Percentiles rank a stretch among this genome's conserved stretches.
Conservation (phyloP, 2,113 vertebrate species). For the Psittacara wagleri region DNA sequence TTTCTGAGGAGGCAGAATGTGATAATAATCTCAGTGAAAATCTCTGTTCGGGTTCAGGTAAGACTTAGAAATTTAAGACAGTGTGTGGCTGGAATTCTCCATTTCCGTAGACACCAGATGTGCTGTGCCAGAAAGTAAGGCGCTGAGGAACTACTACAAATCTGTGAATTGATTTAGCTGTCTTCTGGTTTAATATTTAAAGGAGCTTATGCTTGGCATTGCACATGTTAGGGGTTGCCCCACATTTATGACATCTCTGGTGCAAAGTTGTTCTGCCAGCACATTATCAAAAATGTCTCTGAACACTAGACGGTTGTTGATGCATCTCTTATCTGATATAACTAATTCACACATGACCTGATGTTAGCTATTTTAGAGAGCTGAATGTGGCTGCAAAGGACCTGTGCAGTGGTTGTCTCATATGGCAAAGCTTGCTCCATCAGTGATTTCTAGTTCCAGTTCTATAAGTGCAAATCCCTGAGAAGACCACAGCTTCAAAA, state of each 20-base stretch:
- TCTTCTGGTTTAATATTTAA: not conserved
- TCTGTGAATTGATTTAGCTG: not conserved
- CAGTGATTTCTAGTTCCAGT: not conserved
- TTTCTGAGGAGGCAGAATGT: slow-evolving; percentile 59
- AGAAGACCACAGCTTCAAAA: not conserved
- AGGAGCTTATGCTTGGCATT: not conserved
- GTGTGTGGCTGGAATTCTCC: not conserved
- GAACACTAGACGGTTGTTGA: not conserved
- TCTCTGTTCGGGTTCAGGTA: slow-evolving; percentile 42
- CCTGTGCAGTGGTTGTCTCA: not conserved
- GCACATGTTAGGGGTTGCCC: not conserved
- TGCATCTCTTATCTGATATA: not conserved
- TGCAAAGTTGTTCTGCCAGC: not conserved
- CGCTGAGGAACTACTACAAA: not conserved
- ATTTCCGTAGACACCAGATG: not conserved
- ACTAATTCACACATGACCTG: not conserved
- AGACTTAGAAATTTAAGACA: not conserved
- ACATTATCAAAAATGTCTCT: not conserved
- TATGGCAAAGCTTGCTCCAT: not conserved
- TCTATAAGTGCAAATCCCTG: not conserved
- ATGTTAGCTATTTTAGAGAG: not conserved
- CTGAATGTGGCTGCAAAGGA: not conserved
- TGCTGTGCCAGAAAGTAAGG: not conserved
- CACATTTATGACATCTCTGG: not conserved
- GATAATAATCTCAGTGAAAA: slow-evolving; percentile 52